Percentiles rank a stretch among this genome's conserved stretches.
Evolutionary conservation across 1,140 invertebrate genomes (phyloP).

Genomic region (Brachionus sp.): DNA sequence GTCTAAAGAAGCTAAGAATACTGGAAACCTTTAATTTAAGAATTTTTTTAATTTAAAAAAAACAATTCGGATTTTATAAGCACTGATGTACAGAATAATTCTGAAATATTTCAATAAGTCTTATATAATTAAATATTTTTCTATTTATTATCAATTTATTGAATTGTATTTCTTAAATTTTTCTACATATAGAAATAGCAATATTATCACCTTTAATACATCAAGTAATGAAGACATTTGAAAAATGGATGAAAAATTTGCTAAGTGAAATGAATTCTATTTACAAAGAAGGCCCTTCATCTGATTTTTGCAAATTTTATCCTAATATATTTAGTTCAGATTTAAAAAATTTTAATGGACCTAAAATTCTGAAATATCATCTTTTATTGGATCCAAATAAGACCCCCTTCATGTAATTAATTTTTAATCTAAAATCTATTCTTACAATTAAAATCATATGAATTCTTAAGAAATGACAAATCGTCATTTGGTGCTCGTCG

Average conservation of each 20-base stretch:
- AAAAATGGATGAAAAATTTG: conserved; percentile 80
- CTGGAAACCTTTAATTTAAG: too few relatives aligned
- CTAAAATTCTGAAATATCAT: conserved; percentile 86
- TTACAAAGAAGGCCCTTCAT: conserved; percentile 52
- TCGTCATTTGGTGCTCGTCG: conserved; percentile 73
- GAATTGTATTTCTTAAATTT: conserved; percentile 46
- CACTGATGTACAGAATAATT: too few relatives aligned
- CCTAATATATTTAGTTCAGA: conserved; percentile 66
- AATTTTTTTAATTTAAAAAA: too few relatives aligned
- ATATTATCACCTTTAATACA: conserved; percentile 89
- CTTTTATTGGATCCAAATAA: conserved; percentile 84
- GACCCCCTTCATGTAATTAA: conserved; percentile 81
- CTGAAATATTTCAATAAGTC: too few relatives aligned
- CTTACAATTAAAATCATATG: conserved; percentile 52
- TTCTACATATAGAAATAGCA: conserved; percentile 73
- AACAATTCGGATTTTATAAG: too few relatives aligned
- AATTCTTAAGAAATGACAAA: conserved; percentile 55
- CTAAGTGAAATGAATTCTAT: conserved; percentile 72
- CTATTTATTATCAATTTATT: background rate
- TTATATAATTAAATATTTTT: too few relatives aligned
- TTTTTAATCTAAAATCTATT: conserved; percentile 1
- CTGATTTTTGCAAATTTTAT: conserved; percentile 70
- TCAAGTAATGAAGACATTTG: conserved; percentile 75
- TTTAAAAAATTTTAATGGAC: conserved; percentile 66
- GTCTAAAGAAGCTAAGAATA: too few relatives aligned